Percentiles rank a stretch among this genome's conserved stretches.
Evolutionary conservation across 2,797 vertebrate genomes (phyloP).

Genomic region (Sarcoramphus papa): DNA sequence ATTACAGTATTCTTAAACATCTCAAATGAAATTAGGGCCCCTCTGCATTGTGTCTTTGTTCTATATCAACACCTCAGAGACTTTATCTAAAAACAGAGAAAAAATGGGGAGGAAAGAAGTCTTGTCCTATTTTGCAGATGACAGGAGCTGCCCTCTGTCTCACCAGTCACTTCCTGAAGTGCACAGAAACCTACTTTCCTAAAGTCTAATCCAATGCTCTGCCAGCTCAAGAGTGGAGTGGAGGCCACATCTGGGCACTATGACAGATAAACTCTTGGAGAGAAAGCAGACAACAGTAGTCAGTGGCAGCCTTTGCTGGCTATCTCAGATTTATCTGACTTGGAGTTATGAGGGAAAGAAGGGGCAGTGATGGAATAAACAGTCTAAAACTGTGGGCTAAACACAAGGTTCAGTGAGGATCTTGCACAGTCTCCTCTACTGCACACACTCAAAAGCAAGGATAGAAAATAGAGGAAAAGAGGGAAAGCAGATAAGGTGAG

Average conservation of each 20-base stretch:
- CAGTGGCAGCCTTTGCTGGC: background rate
- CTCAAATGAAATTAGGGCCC: background rate
- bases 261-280: background rate
- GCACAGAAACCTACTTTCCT: background rate
- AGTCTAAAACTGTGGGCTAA: background rate
- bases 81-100: background rate
- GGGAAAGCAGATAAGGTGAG: background rate
- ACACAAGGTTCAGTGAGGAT: background rate
- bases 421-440: background rate
- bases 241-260: background rate
- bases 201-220: background rate
- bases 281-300: background rate
- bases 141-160: background rate
- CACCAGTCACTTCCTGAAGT: background rate
- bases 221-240: background rate
- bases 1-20: background rate
- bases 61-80: background rate
- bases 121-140: background rate
- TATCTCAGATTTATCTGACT: background rate
- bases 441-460: background rate
- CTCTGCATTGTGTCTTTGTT: background rate
- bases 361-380: background rate
- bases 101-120: background rate
- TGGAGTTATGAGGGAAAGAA: background rate
- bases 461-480: background rate